Percentiles rank a stretch among this genome's conserved stretches.
Evolutionary conservation across 2,797 vertebrate species (phyloP).

Genomic region (Alectoris magna): DNA sequence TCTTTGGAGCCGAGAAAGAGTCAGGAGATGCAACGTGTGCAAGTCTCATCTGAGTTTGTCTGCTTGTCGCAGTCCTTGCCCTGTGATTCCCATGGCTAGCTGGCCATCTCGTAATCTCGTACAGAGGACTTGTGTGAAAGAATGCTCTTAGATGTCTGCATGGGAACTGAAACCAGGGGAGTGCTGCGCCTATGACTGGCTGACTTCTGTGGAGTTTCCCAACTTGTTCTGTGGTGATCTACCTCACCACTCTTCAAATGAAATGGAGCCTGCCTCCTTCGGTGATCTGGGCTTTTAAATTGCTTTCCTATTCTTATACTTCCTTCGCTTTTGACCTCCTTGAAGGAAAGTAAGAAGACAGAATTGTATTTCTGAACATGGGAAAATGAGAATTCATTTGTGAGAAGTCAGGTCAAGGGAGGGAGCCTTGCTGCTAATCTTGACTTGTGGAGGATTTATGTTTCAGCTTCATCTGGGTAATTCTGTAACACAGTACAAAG

Average conservation of each 20-base stretch:
- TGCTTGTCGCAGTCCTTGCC: background rate
- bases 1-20: background rate
- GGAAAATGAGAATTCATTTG: background rate
- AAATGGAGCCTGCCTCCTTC: background rate
- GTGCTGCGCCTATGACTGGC: background rate
- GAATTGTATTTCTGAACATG: background rate
- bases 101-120: background rate
- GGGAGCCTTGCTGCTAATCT: background rate
- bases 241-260: background rate
- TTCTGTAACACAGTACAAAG: background rate
- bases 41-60: background rate
- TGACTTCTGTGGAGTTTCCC: background rate
- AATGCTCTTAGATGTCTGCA: background rate
- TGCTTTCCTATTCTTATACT: background rate
- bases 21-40: background rate
- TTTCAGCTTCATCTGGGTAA: fast-evolving
- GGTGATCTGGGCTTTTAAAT: background rate
- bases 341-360: background rate
- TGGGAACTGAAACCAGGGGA: background rate
- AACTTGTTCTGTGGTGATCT: background rate
- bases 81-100: background rate
- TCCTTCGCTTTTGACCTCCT: background rate
- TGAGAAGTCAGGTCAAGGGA: background rate
- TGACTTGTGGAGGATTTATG: no score
- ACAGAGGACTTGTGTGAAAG: background rate